phyloP scores from a whole-genome alignment of 2,797 vertebrate genomes.

The Coregonus sp. region DNA sequence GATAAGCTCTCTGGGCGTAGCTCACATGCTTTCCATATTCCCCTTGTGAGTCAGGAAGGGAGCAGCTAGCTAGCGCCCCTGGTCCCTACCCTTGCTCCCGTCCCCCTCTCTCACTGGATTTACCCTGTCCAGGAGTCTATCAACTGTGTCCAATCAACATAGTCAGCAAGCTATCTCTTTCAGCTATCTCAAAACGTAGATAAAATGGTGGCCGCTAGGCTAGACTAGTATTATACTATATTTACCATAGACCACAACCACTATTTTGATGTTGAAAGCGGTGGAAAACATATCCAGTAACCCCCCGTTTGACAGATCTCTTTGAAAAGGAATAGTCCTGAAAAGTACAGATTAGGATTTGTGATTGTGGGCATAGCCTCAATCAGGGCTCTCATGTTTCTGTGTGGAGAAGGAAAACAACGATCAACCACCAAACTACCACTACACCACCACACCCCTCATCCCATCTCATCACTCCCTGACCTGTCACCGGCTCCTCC shows the following conservation, averaged over 20 bases:
- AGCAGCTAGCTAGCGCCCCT: conserved; percentile 26
- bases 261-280: not conserved
- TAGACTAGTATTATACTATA: not conserved
- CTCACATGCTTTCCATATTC: conserved; percentile 66
- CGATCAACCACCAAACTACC: not conserved
- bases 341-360: not conserved
- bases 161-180: conserved; percentile 30
- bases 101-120: conserved; percentile 37
- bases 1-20: conserved; percentile 64
- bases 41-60: conserved; percentile 63
- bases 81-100: not conserved
- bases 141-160: conserved; percentile 55
- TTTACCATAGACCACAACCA: not conserved
- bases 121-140: conserved; percentile 22
- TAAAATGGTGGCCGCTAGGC: not conserved
- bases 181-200: conserved; percentile 1
- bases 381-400: not conserved
- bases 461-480: not conserved
- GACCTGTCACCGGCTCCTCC: conserved; percentile 24
- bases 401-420: conserved; percentile 1
- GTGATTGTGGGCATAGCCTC: conserved; percentile 6
- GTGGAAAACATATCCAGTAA: not conserved
- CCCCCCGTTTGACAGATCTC: not conserved
- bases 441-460: not conserved
- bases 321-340: conserved; percentile 1